Conservation (phyloP, 1,140 invertebrate species). For the Drosophila ananassae region DNA sequence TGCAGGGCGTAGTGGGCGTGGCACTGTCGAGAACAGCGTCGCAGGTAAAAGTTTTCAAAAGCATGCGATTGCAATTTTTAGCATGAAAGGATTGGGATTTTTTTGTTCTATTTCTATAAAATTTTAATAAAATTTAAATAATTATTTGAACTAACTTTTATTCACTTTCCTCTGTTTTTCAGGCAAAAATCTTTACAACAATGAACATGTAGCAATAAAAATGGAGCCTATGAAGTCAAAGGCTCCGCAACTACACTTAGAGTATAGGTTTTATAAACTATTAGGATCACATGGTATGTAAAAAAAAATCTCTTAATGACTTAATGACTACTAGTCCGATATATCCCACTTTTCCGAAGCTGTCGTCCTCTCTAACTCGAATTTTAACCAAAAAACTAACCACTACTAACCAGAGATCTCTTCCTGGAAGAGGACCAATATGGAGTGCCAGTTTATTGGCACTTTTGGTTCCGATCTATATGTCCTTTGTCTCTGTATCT, state of each 20-base stretch:
- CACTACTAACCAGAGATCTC: slow-evolving; percentile 13
- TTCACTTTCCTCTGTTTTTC: slow-evolving; percentile 84
- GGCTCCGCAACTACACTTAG: slow-evolving; percentile 99
- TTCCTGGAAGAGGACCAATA: neutral
- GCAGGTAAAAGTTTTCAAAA: slow-evolving; percentile 55
- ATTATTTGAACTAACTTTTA: slow-evolving; percentile 5
- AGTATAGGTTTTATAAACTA: slow-evolving; percentile 99
- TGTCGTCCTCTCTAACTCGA: slow-evolving; percentile 14
- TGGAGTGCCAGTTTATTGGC: no score
- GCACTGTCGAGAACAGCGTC: slow-evolving; percentile 35
- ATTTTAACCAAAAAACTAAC: slow-evolving; percentile 17
- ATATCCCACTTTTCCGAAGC: slow-evolving; percentile 7
- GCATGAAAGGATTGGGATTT: slow-evolving; percentile 45
- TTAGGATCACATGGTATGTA: slow-evolving; percentile 95
- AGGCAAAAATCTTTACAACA: slow-evolving; percentile 99
- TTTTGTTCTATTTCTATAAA: neutral
- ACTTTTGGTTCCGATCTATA: neutral
- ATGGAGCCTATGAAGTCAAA: slow-evolving; percentile 99
- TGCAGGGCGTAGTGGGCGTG: slow-evolving; percentile 53
- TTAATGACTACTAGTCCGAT: slow-evolving; percentile 11
- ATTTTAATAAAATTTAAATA: neutral
- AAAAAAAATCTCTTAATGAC: slow-evolving; percentile 6
- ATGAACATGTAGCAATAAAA: slow-evolving; percentile 99
- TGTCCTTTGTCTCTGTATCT: slow-evolving; percentile 6
- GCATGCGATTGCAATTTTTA: slow-evolving; percentile 45